Percentiles rank a stretch among this genome's conserved stretches.
Conservation (phyloP, 2,797 vertebrate genomes). For the Rhinella marina region DNA sequence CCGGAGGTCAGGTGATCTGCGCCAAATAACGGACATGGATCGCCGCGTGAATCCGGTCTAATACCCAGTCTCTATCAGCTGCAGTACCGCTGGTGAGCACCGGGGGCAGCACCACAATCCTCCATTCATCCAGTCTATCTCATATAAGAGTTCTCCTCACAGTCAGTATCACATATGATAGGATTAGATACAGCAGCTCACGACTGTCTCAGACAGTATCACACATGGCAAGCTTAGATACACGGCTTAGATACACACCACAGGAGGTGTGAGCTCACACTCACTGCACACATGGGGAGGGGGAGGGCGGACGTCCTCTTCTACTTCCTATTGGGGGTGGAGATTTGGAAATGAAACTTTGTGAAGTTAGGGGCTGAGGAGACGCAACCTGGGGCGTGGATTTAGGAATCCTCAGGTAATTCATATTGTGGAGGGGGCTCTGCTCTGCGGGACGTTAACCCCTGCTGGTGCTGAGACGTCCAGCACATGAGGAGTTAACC, state of each 20-base stretch:
- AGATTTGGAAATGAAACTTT: constrained; percentile 28
- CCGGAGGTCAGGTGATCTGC: too few species aligned
- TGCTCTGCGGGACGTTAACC: not conserved
- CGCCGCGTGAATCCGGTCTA: too few species aligned
- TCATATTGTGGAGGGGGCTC: not conserved
- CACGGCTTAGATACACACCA: not conserved
- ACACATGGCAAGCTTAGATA: too few species aligned
- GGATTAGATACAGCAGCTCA: too few species aligned
- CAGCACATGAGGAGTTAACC: not conserved
- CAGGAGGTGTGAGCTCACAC: not conserved
- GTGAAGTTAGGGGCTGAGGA: not conserved
- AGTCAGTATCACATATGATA: too few species aligned
- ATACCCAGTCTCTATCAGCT: too few species aligned
- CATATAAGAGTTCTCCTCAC: too few species aligned
- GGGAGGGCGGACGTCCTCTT: not conserved
- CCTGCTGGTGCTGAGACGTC: not conserved
- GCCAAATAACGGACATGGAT: too few species aligned
- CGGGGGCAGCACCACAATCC: too few species aligned
- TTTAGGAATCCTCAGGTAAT: not conserved
- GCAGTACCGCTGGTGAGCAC: too few species aligned
- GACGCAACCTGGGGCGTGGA: not conserved
- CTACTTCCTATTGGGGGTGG: constrained; percentile 44
- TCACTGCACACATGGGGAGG: not conserved
- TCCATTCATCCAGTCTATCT: too few species aligned
- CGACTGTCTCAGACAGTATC: too few species aligned